Evolutionary conservation across 2,113 vertebrate species (phyloP).

Genomic region (Dicrurus megarhynchus): DNA sequence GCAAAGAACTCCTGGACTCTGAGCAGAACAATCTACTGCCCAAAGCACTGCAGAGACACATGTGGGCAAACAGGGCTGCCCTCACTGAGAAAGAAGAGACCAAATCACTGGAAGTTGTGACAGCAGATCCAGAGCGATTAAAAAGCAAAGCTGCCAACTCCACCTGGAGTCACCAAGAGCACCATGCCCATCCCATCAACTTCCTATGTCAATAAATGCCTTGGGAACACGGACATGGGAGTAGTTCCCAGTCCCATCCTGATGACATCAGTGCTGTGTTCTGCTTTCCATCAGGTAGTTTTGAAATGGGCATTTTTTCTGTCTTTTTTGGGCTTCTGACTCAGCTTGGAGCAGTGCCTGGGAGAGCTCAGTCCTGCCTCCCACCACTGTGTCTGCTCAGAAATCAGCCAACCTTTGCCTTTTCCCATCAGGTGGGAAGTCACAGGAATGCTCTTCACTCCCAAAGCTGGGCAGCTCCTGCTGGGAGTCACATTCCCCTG

Average conservation of each 20-base stretch:
- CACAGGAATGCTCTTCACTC: neutral
- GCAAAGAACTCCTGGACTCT: neutral
- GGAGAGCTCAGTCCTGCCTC: neutral
- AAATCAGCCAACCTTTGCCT: neutral
- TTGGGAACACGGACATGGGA: neutral
- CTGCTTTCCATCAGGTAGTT: neutral
- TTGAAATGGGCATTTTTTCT: neutral
- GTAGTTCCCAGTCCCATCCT: neutral
- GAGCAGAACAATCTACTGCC: neutral
- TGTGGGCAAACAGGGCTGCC: neutral
- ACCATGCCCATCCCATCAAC: neutral
- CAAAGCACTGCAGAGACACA: neutral
- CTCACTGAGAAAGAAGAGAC: neutral
- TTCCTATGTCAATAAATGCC: neutral
- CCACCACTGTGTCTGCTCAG: neutral
- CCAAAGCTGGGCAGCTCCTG: neutral
- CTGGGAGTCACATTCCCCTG: neutral
- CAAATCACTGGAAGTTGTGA: neutral
- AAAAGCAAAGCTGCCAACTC: neutral
- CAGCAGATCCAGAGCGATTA: neutral
- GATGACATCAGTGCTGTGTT: neutral
- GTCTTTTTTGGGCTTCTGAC: neutral
- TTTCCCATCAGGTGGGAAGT: neutral
- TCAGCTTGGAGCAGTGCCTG: neutral
- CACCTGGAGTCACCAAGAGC: neutral